Conservation (phyloP, 2,888 invertebrate genomes). For the Leptopilina myrica region DNA sequence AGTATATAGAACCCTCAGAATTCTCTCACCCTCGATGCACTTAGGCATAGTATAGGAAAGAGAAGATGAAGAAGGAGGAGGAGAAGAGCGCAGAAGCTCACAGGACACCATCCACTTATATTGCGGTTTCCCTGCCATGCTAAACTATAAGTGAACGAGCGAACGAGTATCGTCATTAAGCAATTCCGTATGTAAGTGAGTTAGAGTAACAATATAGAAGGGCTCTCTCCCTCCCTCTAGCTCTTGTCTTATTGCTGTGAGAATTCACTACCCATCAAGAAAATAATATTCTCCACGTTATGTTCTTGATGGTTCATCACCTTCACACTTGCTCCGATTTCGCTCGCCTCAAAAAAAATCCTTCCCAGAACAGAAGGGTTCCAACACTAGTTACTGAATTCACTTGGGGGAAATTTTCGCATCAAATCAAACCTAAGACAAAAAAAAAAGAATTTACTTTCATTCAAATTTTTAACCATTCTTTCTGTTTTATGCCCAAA, state of each 20-base stretch:
- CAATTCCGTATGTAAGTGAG: slow-evolving; percentile 60
- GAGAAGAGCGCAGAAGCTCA: slow-evolving; percentile 56
- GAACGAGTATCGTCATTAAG: slow-evolving; percentile 68
- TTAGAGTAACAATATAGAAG: slow-evolving; percentile 40
- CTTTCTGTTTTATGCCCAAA: no score
- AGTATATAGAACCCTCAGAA: slow-evolving; percentile 48
- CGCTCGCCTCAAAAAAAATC: no score
- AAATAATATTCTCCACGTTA: slow-evolving; percentile 21
- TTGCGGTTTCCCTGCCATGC: slow-evolving; percentile 65
- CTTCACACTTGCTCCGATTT: not conserved
- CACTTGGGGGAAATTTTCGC: not conserved
- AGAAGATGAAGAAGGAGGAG: slow-evolving; percentile 52
- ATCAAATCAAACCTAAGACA: not conserved
- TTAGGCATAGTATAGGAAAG: slow-evolving; percentile 54
- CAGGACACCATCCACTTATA: slow-evolving; percentile 69
- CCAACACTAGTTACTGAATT: not conserved
- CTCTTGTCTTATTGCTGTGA: not conserved
- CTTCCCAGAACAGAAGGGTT: not conserved
- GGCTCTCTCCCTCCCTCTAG: not conserved
- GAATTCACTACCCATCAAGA: slow-evolving; percentile 17
- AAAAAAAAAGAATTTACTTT: no score
- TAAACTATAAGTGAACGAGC: slow-evolving; percentile 68
- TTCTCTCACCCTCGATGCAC: slow-evolving; percentile 61
- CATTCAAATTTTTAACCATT: no score
- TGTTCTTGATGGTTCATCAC: slow-evolving; percentile 13